Percentiles rank a stretch among this genome's conserved stretches.
phyloP scores from a whole-genome alignment of 2,113 vertebrate species.

The Nettapus auritus region DNA sequence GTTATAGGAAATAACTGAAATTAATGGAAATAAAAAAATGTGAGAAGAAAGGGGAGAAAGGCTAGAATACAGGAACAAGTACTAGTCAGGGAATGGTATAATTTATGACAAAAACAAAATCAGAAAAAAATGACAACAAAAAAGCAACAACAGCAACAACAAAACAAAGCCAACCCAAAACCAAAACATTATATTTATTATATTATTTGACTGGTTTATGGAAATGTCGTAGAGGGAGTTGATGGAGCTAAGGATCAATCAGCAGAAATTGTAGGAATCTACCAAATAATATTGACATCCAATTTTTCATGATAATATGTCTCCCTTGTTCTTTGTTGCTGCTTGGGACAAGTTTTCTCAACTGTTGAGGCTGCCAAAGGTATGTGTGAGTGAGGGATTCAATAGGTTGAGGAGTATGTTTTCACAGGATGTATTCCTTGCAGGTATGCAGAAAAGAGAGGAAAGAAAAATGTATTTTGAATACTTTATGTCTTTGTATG shows the following conservation, averaged over 20 bases:
- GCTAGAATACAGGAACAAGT: not conserved
- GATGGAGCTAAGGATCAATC: not conserved
- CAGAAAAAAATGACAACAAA: not conserved
- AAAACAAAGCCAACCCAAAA: too few species aligned
- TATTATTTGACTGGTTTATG: not conserved
- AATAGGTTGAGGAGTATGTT: not conserved
- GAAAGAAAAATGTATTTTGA: not conserved
- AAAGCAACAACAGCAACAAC: too few species aligned
- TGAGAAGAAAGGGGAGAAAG: not conserved
- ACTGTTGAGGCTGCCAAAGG: not conserved
- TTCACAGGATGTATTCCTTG: not conserved
- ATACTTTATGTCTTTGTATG: not conserved
- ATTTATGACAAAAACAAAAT: not conserved
- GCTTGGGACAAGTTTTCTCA: not conserved
- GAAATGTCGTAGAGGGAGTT: not conserved
- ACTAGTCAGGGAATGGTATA: not conserved
- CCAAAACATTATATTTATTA: not conserved
- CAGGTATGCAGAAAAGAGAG: not conserved
- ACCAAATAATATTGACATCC: not conserved
- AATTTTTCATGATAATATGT: not conserved
- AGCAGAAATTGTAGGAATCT: not conserved
- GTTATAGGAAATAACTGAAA: not conserved
- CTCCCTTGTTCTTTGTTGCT: not conserved
- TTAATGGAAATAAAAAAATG: not conserved
- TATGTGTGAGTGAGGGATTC: not conserved